Base-by-base conservation (phyloP, 2,797 vertebrate genomes). In the Syngnathus acus region DNA sequence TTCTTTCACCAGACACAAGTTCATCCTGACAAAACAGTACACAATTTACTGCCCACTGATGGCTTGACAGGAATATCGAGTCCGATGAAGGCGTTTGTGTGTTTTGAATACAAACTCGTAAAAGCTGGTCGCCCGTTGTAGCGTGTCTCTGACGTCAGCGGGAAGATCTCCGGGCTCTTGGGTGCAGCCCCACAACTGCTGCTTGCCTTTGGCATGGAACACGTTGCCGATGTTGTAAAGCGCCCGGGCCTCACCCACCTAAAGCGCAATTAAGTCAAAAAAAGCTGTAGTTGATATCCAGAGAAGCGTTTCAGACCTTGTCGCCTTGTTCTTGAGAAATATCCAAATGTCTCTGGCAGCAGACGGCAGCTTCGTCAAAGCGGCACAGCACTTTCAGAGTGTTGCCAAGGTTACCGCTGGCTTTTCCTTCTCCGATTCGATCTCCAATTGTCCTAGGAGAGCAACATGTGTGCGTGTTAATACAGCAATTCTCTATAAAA, bases 171-270 rank as follows among this genome's bases (percentile, higher is more conserved):
- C 95, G 0, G 94, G 95, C 67, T 98, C 96, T 71, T 94, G 94
- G 0, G 89, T 83, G 5, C 87, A 72, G 48, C 82, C 93, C 95
- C 96, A 99, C 3, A 94, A 89, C 64, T 94, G 91, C 79, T 98
- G 95, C 85, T 99, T 99, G 2, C 95, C 97, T 78, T 97, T 95
- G 5, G 96, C 96, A 1, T 99, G 97, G 80, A 93, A 97, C 77
- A 98, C 94, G 0, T 99, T 99, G 13, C 96, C 97, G 0, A 97
- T 92, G 73, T 99, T 99, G 77, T 99, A 99, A 47, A 98, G 88
- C 0, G 97, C 97, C 76, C 97, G 87, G 5, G 97, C 97, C 84
- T 99, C 96, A 14, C 96, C 95, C 0, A 99, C 93, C 97, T 99
- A 48, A 58, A 76, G 54, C 2, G 23, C 7, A 43, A 21, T 11